Base-by-base conservation (phyloP, 1,140 invertebrate genomes). In the Ostrea edulis region DNA sequence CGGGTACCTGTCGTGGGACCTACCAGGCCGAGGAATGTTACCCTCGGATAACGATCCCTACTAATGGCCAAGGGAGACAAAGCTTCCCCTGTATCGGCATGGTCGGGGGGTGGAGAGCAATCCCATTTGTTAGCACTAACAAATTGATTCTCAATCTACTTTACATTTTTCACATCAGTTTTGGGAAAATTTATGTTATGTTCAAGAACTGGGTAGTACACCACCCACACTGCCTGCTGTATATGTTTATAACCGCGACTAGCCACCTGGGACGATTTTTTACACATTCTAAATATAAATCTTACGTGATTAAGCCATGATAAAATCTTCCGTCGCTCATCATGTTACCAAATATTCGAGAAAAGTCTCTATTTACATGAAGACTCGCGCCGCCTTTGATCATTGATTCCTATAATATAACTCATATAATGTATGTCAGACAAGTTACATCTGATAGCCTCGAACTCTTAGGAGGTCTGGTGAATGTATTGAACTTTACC, bases 231-330 rank as follows among this genome's bases (percentile, higher is more conserved):
- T 25, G 68, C 22, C 35, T 14, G 35, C 29, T 35, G 68, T 77
- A 77, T 77, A 77, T 9, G 29, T 77, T 35, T 77, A 25, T 35
- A 77, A 77, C 14, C 25, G 8, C 29, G 14, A 3, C 14, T 5
- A 77, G 4, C 25, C 68, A 71, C 68, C 68, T 71, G 68, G 25
- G 25, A 71, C 25, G 68, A 29, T 29, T 29, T 77, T 17, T 77
- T 77, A 77, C 68, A 77, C 68, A 77, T 77, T 77, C 29, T 77
- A 77, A 77, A 77, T 77, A 77, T 77, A 77, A 77, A 77, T 77
- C 35, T 77, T 77, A 77, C 68, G 68, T 29, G 68, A 77, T 77
- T 77, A 17, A 14, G 68, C 12, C 25, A 9, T 9, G 68, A 77
- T 77, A 35, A 77, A 29, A 77, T 77, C 68, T 77, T 29, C 22